Evolutionary conservation across 2,888 invertebrate genomes (phyloP).

Genomic region (Nemoura dubitans): DNA sequence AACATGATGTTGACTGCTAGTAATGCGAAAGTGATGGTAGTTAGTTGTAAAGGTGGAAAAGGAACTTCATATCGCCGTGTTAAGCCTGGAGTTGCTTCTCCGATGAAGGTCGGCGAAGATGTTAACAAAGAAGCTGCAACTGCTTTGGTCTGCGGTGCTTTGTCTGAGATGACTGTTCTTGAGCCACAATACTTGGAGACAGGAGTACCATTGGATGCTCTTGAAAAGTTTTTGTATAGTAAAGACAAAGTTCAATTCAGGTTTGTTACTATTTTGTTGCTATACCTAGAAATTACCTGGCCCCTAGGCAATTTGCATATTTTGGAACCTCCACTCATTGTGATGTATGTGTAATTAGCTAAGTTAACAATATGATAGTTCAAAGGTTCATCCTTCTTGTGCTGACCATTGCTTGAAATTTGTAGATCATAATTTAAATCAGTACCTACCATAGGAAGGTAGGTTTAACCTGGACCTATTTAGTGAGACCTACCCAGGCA

Average conservation of each 20-base stretch:
- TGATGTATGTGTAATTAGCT: no score
- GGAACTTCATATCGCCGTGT: background rate
- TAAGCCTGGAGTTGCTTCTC: background rate
- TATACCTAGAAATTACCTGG: no score
- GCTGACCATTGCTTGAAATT: no score
- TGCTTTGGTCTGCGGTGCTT: constrained; percentile 70
- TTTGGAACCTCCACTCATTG: no score
- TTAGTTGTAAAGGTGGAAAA: background rate
- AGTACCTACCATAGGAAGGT: no score
- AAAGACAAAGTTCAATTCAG: constrained; percentile 1
- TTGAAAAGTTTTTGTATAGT: constrained; percentile 67
- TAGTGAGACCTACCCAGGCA: no score
- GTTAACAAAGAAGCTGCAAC: background rate
- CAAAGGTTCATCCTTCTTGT: no score
- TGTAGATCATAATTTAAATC: no score
- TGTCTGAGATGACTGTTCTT: constrained; percentile 75
- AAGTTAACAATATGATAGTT: no score
- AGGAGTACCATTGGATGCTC: constrained; percentile 75
- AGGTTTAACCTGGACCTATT: no score
- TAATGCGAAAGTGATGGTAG: background rate
- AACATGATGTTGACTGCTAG: constrained; percentile 59
- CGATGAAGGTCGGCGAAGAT: background rate
- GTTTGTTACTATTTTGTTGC: background rate
- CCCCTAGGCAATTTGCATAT: no score
- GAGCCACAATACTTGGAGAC: constrained; percentile 77